Conservation (phyloP, 53 echinoderm and acorn worm species). For the Mesocentrotus franciscanus region DNA sequence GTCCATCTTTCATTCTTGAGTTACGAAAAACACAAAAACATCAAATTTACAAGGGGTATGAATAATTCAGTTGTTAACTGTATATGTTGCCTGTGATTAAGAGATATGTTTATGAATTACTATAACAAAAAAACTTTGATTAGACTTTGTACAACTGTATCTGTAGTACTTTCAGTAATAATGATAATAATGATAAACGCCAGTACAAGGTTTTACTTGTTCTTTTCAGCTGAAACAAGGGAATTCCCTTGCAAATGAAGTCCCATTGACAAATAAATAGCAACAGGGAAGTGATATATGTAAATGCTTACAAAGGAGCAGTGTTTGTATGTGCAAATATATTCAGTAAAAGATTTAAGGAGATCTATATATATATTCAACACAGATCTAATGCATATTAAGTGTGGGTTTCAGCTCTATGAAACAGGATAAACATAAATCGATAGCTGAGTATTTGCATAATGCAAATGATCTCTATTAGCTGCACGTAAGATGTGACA, state of each 20-base stretch:
- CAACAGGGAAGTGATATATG: neutral
- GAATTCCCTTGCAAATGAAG: neutral
- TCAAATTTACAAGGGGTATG: no score
- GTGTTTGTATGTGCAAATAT: neutral
- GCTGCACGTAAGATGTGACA: neutral
- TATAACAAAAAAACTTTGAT: neutral
- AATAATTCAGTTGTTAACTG: no score
- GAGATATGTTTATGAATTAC: neutral
- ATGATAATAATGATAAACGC: neutral
- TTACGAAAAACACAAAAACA: no score
- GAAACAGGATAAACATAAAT: neutral
- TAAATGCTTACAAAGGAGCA: constrained; percentile 7
- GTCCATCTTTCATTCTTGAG: no score
- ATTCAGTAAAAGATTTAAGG: neutral
- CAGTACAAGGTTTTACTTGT: neutral
- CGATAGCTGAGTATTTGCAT: neutral
- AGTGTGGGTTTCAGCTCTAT: neutral
- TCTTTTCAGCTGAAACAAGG: neutral
- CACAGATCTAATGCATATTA: neutral
- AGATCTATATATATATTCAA: neutral
- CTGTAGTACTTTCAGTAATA: neutral
- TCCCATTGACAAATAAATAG: neutral
- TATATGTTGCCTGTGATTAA: neutral
- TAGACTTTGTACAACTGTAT: neutral
- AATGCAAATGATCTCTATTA: neutral